Base-by-base conservation (phyloP, 2,888 invertebrate species). In the Epirrita christyi region DNA sequence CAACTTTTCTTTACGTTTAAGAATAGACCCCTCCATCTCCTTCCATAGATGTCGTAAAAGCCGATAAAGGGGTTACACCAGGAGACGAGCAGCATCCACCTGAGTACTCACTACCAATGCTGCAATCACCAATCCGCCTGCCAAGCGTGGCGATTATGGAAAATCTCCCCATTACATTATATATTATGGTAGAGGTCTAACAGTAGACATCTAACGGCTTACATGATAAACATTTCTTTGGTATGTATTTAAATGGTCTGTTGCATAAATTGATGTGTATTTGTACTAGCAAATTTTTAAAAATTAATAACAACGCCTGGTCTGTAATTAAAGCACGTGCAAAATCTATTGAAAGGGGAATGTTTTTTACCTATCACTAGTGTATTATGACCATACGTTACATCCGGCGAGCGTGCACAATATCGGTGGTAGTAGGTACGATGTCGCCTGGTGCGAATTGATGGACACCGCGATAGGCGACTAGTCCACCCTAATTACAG, bases 311-410 rank as follows among this genome's bases (percentile, higher is more conserved):
- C 56, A 51, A 53, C 47, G 47, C 55, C 55, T 57, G 49, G 58
- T 56, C 51, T 59, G 57, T 59, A 64, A 64, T 63, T 64, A 61
- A 42, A 58, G 57, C 61, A 64, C 63, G 64, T 61, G 64, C 64
- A 63, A 64, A 64, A 47, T 59, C 59, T 55, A 52, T 49, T 55
- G 62, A 56, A 64, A 61, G 63, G 63, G 49, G 57, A 54, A 59
- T 56, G 61, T 64, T 64, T 66, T 82, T 80, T 79, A 83, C 80
- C 79, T 88, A 91, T 90, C 91, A 85, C 90, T 90, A 88, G 61
- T 67, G 63, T 67, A 68, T 72, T 78, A 75, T 76, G 73, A 71
- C 67, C 71, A 76, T 77, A 78, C 75, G 84, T 80, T 83, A 83
- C 83, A 82, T 85, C 85, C 83, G 81, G 80, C 76, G 81, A 75